These are phyloP conservation scores for Agriopis marginaria DNA, from an alignment of 2,888 invertebrate species.

Conservation along the genomic window DNA sequence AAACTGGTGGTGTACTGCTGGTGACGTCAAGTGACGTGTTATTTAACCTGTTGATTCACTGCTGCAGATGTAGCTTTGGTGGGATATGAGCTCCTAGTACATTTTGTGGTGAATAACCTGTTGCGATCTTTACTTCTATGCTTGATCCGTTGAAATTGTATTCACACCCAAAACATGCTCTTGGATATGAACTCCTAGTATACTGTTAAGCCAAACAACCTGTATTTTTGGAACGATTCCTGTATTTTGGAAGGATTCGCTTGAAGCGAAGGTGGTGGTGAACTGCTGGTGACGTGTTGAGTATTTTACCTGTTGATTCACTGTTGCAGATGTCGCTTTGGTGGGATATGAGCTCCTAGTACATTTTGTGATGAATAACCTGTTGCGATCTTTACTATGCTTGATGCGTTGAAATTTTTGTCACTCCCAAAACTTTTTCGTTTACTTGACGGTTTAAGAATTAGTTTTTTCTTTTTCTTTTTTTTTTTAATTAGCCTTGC, in stretches of 20 bases:
- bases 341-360: slow-evolving; percentile 7
- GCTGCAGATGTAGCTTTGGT: not conserved
- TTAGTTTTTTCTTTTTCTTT: too few species aligned
- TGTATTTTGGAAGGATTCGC: too few species aligned
- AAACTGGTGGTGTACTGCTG: not conserved
- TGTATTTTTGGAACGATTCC: not conserved
- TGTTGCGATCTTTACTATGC: not conserved
- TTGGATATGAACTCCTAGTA: too few species aligned
- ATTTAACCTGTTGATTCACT: slow-evolving; percentile 12
- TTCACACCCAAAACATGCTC: too few species aligned
- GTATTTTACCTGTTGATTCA: slow-evolving; percentile 6
- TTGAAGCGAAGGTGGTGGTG: not conserved
- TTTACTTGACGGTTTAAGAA: too few species aligned
- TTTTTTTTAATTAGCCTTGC: too few species aligned
- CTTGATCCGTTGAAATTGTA: not conserved
- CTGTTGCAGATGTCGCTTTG: not conserved
- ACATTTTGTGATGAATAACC: not conserved
- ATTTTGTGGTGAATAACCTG: slow-evolving; percentile 4
- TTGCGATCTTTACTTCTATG: not conserved
- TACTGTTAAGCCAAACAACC: not conserved
- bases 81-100: slow-evolving; percentile 11
- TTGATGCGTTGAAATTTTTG: too few species aligned
- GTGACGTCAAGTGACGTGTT: not conserved
- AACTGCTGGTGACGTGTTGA: not conserved
- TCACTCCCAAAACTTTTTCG: too few species aligned